Conservation (phyloP, 2,113 vertebrate species). For the Ploceus nigricollis region DNA sequence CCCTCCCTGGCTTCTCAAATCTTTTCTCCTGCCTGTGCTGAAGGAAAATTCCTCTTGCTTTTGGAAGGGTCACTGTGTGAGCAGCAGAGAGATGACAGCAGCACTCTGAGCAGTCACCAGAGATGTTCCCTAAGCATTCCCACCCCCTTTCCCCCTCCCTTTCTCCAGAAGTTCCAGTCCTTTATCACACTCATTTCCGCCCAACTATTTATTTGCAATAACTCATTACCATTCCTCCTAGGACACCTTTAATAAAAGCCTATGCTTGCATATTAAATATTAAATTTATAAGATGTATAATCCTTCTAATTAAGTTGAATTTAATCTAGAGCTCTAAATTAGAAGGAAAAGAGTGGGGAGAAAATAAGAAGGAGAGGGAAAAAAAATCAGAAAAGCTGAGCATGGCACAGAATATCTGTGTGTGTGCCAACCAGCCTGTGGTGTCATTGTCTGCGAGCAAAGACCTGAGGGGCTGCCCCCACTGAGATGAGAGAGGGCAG, state of each 20-base stretch:
- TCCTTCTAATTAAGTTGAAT: slow-evolving; percentile 71
- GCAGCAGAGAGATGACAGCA: not conserved
- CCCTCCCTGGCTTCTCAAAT: not conserved
- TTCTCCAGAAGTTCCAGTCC: slow-evolving; percentile 6
- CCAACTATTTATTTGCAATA: slow-evolving; percentile 56
- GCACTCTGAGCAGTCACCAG: not conserved
- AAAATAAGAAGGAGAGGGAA: not conserved
- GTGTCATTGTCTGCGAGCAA: not conserved
- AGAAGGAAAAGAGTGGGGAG: not conserved
- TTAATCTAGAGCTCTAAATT: slow-evolving; percentile 62
- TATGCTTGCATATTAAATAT: slow-evolving; percentile 71
- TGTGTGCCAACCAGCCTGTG: not conserved
- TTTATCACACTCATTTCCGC: slow-evolving; percentile 27
- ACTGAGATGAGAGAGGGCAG: not conserved
- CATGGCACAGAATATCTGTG: not conserved
- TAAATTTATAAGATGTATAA: slow-evolving; percentile 73
- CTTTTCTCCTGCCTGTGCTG: not conserved
- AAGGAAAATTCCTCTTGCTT: not conserved
- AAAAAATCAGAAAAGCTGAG: not conserved
- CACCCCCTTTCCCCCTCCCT: not conserved
- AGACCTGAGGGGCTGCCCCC: not conserved
- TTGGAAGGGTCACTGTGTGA: not conserved
- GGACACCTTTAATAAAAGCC: slow-evolving; percentile 66
- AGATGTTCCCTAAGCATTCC: not conserved
- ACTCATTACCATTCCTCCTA: slow-evolving; percentile 66